Evolutionary conservation across 1,140 invertebrate species (phyloP), one percentile per base, ranked within the genome.

Genomic region (Papilio polyxenes): DNA sequence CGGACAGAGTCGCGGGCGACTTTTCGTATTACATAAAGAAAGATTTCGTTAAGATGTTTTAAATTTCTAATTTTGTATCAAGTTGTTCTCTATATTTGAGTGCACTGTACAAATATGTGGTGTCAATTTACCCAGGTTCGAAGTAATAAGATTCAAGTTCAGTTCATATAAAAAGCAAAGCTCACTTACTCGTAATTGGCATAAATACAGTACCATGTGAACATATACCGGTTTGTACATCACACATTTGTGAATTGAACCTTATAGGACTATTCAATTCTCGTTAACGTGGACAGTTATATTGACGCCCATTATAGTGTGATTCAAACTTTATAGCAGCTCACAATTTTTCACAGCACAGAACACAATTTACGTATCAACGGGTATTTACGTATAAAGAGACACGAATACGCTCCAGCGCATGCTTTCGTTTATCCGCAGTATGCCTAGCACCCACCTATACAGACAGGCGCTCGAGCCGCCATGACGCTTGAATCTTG

Each of bases 251-350:
- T 59, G 56, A 59, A 59, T 59, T 59, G 56, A 59, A 59, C 56
- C 56, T 59, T 59, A 59, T 59, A 59, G 56, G 56, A 59, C 56
- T 53, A 53, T 53, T 59, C 56, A 59, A 59, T 59, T n/a, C n/a
- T 59, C 56, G n/a, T 59, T 59, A 59, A 59, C 56, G 17, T 3
- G 56, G 56, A 59, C 56, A 59, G 56, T 59, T 59, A 59, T 59
- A 17, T 59, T 20, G 56, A 59, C 56, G 17, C 17, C 6, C 56
- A 20, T 17, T 20, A 59, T 20, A 59, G 8, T 20, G 17, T n/a
- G 0, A 59, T 59, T 7, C 56, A 59, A 20, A 59, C 6, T n/a
- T 59, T 59, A 59, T 59, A 8, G 6, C n/a, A 5, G 56, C 17
- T 59, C 17, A 7, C 17, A n/a, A 59, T 53, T 53, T 53, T 31